These are phyloP conservation scores for Drosophila carrolli DNA, from an alignment of 1,140 invertebrate species.

Conservation along the genomic window DNA sequence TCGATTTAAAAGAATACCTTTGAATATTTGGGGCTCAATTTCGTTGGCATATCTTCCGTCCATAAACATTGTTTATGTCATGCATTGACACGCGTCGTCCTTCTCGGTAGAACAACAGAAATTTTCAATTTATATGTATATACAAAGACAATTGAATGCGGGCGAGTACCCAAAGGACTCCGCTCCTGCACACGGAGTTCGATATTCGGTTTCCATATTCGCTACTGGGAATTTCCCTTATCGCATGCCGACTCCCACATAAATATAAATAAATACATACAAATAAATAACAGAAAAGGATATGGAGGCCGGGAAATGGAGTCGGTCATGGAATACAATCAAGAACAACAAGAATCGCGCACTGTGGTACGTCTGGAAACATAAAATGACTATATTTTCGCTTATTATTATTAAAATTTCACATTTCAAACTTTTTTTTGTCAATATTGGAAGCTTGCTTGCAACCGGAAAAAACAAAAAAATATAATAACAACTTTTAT, in stretches of 20 bases:
- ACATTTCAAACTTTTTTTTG: too few species aligned
- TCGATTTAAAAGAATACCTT: slow-evolving; percentile 17
- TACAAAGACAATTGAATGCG: slow-evolving; percentile 44
- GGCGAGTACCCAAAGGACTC: slow-evolving; percentile 9
- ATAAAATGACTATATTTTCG: too few species aligned
- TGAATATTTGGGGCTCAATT: slow-evolving; percentile 2
- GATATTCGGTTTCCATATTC: slow-evolving; percentile 4
- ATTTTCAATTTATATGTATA: slow-evolving; percentile 73
- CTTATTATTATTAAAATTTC: too few species aligned
- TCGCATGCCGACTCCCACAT: slow-evolving; percentile 22
- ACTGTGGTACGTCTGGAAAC: too few species aligned
- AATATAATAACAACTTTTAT: too few species aligned
- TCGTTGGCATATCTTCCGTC: slow-evolving; percentile 4
- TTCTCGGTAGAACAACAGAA: slow-evolving; percentile 33
- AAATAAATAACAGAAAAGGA: slow-evolving; percentile 56
- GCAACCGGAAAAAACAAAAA: too few species aligned
- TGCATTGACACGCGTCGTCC: slow-evolving; percentile 48
- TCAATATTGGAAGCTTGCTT: too few species aligned
- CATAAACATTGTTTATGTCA: slow-evolving; percentile 65
- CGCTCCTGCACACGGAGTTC: slow-evolving; percentile 17
- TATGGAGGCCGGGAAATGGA: slow-evolving; percentile 29
- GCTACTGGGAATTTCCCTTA: slow-evolving; percentile 13
- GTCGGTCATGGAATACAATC: slow-evolving; percentile 52
- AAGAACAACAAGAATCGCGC: slow-evolving; percentile 56
- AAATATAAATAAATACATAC: slow-evolving; percentile 70